Conservation (phyloP, 2,797 vertebrate genomes). For the Avahi laniger region DNA sequence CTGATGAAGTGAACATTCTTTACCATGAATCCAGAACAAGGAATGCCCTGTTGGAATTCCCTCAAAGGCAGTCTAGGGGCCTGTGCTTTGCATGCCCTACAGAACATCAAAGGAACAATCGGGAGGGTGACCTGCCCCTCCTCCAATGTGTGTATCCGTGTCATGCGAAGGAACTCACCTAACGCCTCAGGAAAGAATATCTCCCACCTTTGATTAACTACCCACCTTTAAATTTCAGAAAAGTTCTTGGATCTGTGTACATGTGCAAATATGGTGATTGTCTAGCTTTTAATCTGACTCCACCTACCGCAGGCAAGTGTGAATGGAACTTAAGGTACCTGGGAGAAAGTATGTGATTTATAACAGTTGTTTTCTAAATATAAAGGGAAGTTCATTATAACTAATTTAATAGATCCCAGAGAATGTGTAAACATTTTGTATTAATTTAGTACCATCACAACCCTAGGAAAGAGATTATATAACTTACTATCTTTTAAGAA, state of each 20-base stretch:
- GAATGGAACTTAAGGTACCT: neutral
- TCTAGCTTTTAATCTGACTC: neutral
- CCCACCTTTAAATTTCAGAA: neutral
- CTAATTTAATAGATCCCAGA: neutral
- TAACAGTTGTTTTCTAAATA: neutral
- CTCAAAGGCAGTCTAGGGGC: neutral
- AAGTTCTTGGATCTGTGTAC: neutral
- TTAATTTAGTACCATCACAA: neutral
- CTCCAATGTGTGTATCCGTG: neutral
- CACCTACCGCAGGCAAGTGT: neutral
- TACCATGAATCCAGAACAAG: neutral
- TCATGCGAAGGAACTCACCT: no score
- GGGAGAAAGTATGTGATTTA: neutral
- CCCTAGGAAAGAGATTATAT: neutral
- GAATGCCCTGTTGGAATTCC: neutral
- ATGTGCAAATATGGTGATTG: neutral
- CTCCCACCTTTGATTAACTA: neutral
- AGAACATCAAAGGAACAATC: rapidly evolving
- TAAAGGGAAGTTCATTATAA: neutral
- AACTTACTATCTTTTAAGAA: neutral
- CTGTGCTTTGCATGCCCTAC: neutral
- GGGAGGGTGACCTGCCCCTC: rapidly evolving
- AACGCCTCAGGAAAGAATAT: neutral
- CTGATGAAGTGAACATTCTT: neutral
- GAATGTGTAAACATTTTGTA: neutral